Conservation (phyloP, 2,113 vertebrate genomes). For the Perccottus glenii region DNA sequence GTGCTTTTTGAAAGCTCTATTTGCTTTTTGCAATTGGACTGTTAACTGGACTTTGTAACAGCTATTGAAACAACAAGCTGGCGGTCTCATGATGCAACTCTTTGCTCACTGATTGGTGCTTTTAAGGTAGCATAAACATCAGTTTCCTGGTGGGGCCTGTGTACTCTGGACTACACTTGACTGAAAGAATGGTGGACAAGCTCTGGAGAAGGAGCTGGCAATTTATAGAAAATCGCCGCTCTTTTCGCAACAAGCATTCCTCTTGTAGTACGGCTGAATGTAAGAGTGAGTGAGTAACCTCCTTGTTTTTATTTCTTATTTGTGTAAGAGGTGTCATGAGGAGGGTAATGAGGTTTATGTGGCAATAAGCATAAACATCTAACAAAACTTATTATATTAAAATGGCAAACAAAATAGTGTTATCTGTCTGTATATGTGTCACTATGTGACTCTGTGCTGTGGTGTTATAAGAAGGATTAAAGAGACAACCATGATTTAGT, state of each 20-base stretch:
- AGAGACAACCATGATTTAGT: conserved; percentile 6
- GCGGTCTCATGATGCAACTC: conserved; percentile 60
- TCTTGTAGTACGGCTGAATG: conserved; percentile 36
- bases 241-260: conserved; percentile 57
- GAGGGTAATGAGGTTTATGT: background rate
- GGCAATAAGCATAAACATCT: background rate
- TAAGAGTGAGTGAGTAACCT: conserved; percentile 78
- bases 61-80: conserved; percentile 44
- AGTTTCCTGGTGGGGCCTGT: conserved; percentile 60
- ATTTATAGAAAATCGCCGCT: conserved; percentile 70
- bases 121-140: conserved; percentile 55
- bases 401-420: background rate
- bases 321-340: background rate
- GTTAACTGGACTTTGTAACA: conserved; percentile 69
- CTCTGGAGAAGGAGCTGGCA: conserved; percentile 79
- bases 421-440: background rate
- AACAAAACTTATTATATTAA: background rate
- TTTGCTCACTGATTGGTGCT: conserved; percentile 67
- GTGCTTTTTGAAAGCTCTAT: conserved; percentile 27
- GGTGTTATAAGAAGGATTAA: conserved; percentile 1
- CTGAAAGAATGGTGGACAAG: conserved; percentile 76
- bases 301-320: conserved; percentile 25
- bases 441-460: background rate
- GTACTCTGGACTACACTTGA: conserved; percentile 75
- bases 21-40: conserved; percentile 38